phyloP scores from a whole-genome alignment of 2,797 vertebrate genomes.

The Carduelis carduelis region DNA sequence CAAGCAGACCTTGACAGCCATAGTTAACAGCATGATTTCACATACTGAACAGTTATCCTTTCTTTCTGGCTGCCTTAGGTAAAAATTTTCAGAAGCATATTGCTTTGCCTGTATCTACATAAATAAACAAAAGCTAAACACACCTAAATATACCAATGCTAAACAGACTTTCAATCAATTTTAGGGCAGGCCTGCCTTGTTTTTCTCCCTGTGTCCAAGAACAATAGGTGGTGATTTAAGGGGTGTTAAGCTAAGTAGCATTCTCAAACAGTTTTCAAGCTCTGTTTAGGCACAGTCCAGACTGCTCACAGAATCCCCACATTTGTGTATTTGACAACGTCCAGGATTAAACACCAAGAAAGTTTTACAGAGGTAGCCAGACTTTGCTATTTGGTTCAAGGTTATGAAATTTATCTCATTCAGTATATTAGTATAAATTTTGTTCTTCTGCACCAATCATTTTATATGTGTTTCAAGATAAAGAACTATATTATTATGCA shows the following conservation, averaged over 20 bases:
- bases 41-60: neutral
- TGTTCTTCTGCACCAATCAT: neutral
- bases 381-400: neutral
- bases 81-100: neutral
- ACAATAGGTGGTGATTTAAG: neutral
- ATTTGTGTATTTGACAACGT: neutral
- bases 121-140: neutral
- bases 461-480: neutral
- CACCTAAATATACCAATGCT: rapidly evolving
- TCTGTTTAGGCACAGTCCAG: neutral
- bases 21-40: neutral
- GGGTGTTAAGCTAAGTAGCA: rapidly evolving
- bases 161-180: neutral
- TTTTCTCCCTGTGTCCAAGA: neutral
- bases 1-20: neutral
- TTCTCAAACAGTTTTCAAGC: neutral
- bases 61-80: neutral
- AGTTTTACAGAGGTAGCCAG: neutral
- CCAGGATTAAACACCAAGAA: neutral
- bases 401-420: neutral
- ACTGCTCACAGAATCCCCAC: neutral
- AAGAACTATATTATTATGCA: neutral
- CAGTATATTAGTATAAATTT: neutral
- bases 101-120: neutral
- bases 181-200: rapidly evolving